A percentile compares a stretch with the other conserved stretches of the same genome.
Evolutionary conservation across 23 tunicate species (phyloP).

Genomic region (Oikopleura albicans): DNA sequence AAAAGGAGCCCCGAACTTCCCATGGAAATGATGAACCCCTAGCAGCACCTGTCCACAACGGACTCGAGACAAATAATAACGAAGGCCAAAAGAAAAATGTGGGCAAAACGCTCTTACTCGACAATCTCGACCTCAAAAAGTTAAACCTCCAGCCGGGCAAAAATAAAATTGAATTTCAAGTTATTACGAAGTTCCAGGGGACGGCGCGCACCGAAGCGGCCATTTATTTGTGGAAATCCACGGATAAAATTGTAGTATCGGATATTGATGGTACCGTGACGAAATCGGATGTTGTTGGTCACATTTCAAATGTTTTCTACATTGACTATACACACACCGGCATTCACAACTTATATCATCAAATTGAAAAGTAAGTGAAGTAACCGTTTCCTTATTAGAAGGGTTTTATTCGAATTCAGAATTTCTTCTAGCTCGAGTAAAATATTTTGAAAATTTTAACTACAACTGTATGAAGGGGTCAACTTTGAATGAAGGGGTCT

Average conservation of each 20-base stretch:
- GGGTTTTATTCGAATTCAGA: too few species aligned
- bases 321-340: neutral
- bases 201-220: neutral
- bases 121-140: neutral
- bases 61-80: neutral
- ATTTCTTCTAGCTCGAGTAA: too few species aligned
- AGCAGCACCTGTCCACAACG: too few species aligned
- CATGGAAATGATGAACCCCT: neutral
- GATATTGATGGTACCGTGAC: conserved; percentile 12
- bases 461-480: too few species aligned
- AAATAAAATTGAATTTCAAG: conserved; percentile 9
- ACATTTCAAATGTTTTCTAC: neutral
- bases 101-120: neutral
- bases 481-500: too few species aligned
- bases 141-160: neutral
- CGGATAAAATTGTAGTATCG: conserved; percentile 6
- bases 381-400: neutral
- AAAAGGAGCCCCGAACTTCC: neutral
- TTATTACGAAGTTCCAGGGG: neutral
- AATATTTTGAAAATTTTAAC: too few species aligned
- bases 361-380: neutral
- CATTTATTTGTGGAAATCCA: neutral
- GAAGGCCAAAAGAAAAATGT: neutral
- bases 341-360: neutral
- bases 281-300: neutral